Conservation (phyloP, 2,888 invertebrate genomes). For the Rapana venosa region DNA sequence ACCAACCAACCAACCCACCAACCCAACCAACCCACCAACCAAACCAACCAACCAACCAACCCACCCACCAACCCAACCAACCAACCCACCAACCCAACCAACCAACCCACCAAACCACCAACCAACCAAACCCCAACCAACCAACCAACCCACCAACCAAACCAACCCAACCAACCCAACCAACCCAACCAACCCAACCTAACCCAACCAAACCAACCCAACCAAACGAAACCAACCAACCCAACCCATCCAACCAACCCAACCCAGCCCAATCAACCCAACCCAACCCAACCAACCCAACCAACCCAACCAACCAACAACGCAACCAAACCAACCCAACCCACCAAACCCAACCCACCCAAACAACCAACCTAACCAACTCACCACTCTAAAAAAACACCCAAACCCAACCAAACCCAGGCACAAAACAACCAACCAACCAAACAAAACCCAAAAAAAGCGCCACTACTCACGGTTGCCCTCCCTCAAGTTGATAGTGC, state of each 20-base stretch:
- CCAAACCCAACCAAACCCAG: not conserved
- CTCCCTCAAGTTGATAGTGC: conserved; percentile 52
- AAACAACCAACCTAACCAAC: not conserved
- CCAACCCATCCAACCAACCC: not conserved
- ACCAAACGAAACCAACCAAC: not conserved
- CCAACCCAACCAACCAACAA: not conserved
- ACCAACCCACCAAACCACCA: not conserved
- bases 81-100: not conserved
- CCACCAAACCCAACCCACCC: not conserved
- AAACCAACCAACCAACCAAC: not conserved
- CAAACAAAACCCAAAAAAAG: not conserved
- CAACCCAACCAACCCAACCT: not conserved
- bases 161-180: no score
- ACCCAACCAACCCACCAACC: not conserved
- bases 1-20: not conserved
- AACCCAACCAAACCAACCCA: not conserved
- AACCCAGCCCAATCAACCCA: not conserved
- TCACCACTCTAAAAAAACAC: not conserved
- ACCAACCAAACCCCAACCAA: not conserved
- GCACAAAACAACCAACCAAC: not conserved
- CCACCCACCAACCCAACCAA: not conserved
- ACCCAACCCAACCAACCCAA: not conserved
- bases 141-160: not conserved
- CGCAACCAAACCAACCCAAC: not conserved
- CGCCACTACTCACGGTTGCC: conserved; percentile 22